Base-by-base conservation (phyloP, 2,797 vertebrate genomes). In the Neomorphus geoffroyi region DNA sequence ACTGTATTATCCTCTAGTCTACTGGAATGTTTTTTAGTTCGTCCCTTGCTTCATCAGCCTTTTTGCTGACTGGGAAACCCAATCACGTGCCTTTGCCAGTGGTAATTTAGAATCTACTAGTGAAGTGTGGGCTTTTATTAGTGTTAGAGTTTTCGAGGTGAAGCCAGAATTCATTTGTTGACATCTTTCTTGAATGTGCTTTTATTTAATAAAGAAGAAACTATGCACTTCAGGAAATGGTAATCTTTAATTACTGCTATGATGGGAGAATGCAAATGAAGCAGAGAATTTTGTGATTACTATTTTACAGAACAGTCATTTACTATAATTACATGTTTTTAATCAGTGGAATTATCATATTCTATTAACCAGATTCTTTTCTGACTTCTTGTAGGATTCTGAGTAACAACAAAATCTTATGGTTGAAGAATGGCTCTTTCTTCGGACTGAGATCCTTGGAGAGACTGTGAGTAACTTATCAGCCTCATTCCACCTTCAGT, bases 321-420 rank as follows among this genome's bases (percentile, higher is more conserved):
- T 92, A 74, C 51, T 54, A 4, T 81, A 95, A 94, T 96, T 94
- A 56, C 18, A 46, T 93, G 79, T 90, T 97, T 95, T 94, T 85
- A 91, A 89, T 94, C 84, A 90, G 73, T 80, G 22, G 37, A 95
- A 93, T 95, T 74, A 65, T 53, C 62, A 7, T 54, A 28, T 93
- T 94, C 41, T 86, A 67, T 92, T 96, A 94, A 94, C 85, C 64
- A 66, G 45, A 80, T 84, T 88, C 28, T 81, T 84, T 92, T 80
- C 60, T 95, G 80, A 93, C 74, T 95, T 96, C 94, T 95, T 97
- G 96, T 97, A 99, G 98, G 97, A 98, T 98, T 97, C 98, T 99
- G 97, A 98, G 98, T 82, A 98, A 98, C 97, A 99, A 98, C 98
- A 98, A 98, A 98, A 98, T 98, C 96, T 98, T 98, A 27, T 79